Conservation (phyloP, 2,888 invertebrate species). For the Diaperis boleti region DNA sequence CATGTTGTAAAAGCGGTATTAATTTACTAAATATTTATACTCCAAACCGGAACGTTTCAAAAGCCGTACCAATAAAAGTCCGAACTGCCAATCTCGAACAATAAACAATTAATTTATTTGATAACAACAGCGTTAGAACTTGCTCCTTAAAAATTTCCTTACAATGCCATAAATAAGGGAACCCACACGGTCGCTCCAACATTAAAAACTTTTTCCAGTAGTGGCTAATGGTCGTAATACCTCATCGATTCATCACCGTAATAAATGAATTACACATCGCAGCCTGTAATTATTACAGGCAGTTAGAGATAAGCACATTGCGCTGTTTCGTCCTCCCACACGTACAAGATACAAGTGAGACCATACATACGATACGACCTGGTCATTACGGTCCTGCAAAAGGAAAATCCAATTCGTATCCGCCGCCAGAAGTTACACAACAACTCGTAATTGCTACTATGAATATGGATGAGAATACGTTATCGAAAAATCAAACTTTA, state of each 20-base stretch:
- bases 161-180: too few species aligned
- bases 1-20: too few species aligned
- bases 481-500: conserved; percentile 50
- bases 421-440: conserved; percentile 40
- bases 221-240: conserved; percentile 1
- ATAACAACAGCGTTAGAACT: too few species aligned
- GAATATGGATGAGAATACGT: conserved; percentile 42
- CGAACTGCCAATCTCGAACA: too few species aligned
- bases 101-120: too few species aligned
- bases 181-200: too few species aligned
- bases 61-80: too few species aligned
- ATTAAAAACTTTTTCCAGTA: neutral
- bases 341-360: too few species aligned
- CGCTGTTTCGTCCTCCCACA: conserved; percentile 34
- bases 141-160: too few species aligned
- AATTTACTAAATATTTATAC: too few species aligned
- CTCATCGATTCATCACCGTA: conserved; percentile 27
- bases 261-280: conserved; percentile 31
- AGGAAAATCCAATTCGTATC: conserved; percentile 42
- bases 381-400: conserved; percentile 40
- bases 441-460: conserved; percentile 44
- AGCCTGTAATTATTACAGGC: conserved; percentile 36
- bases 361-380: too few species aligned
- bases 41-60: too few species aligned
- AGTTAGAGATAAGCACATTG: conserved; percentile 33